Evolutionary conservation across 2,797 vertebrate species (phyloP).

Genomic region (Darevskia nairensis): DNA sequence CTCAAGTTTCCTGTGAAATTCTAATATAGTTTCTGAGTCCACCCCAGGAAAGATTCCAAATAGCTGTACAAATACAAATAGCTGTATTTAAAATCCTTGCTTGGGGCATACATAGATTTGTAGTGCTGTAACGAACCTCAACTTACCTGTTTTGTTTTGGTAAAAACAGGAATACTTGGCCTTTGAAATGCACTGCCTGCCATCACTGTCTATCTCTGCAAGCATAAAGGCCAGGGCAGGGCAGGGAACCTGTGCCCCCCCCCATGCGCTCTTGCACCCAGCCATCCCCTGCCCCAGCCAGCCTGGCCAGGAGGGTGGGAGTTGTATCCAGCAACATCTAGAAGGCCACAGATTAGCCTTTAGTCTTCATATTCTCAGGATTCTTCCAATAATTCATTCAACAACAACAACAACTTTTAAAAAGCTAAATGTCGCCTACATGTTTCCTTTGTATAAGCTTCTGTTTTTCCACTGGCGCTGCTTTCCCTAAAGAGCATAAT

Average conservation of each 20-base stretch:
- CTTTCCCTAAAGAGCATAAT: not conserved
- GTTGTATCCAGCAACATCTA: no score
- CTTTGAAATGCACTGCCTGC: not conserved
- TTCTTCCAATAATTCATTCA: not conserved
- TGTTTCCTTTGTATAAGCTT: not conserved
- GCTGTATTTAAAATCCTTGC: conserved; percentile 15
- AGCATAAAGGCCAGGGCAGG: not conserved
- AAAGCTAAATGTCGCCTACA: not conserved
- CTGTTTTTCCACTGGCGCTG: not conserved
- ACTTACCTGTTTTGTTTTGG: not conserved
- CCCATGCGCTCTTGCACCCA: no score
- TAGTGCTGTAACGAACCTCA: not conserved
- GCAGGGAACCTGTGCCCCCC: no score
- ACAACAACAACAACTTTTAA: not conserved
- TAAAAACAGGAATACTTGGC: not conserved
- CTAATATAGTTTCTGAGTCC: conserved; percentile 6
- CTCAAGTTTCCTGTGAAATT: not conserved
- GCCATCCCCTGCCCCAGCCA: no score
- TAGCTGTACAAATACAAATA: not conserved
- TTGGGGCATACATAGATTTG: conserved; percentile 15
- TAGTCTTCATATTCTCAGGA: no score
- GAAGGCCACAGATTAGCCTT: no score
- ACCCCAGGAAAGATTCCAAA: not conserved
- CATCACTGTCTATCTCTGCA: not conserved
- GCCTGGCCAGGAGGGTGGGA: no score